Evolutionary conservation across 1,140 invertebrate species (phyloP).

Genomic region (Dryas iulia): DNA sequence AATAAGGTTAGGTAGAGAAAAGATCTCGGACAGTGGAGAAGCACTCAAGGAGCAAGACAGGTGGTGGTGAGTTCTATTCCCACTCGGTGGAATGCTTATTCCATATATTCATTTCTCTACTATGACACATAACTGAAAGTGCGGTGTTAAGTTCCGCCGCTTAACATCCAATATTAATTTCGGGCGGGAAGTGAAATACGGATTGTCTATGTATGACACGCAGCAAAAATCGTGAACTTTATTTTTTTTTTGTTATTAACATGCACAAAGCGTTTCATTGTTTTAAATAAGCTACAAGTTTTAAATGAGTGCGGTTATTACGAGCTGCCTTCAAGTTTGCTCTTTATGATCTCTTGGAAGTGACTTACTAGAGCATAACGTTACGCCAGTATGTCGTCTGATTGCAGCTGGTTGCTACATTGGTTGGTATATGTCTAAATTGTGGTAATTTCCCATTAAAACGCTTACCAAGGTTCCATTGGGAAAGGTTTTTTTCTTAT

Average conservation of each 20-base stretch:
- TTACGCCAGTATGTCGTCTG: constrained; percentile 57
- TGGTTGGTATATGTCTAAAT: constrained; percentile 56
- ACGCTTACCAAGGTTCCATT: constrained; percentile 32
- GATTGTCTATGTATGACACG: no score
- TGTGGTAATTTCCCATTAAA: constrained; percentile 48
- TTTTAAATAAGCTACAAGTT: not conserved
- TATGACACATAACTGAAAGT: no score
- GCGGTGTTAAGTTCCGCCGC: no score
- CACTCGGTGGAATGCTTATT: no score
- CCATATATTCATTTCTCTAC: no score
- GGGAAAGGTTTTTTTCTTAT: not conserved
- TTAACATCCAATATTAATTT: no score
- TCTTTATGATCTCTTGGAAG: constrained; percentile 26
- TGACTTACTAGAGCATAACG: constrained; percentile 61
- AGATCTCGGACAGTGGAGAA: no score
- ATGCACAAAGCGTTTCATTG: not conserved
- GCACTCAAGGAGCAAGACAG: no score
- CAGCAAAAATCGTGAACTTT: no score
- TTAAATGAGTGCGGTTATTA: constrained; percentile 1
- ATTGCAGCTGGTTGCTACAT: constrained; percentile 52
- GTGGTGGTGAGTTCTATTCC: no score
- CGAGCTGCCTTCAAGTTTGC: constrained; percentile 7
- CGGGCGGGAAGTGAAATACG: no score
- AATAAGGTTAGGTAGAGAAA: no score
- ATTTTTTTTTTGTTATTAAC: not conserved